Conservation (phyloP, 2,888 invertebrate genomes). For the Villa cingulata region DNA sequence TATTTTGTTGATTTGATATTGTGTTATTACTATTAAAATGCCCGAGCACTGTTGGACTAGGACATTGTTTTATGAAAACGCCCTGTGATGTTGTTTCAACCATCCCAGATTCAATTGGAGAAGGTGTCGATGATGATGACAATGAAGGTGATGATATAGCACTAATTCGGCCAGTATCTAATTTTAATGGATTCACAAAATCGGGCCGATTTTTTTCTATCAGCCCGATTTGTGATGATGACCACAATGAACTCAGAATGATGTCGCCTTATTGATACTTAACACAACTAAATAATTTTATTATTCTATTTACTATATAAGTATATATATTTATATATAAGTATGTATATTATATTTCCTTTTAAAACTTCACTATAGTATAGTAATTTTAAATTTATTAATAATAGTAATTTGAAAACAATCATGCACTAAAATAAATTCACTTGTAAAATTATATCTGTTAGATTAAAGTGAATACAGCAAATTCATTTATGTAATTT, state of each 20-base stretch:
- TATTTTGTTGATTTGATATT: background rate
- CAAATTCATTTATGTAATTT: too few species aligned
- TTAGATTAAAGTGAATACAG: too few species aligned
- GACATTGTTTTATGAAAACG: slow-evolving; percentile 5
- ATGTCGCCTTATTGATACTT: slow-evolving; percentile 23
- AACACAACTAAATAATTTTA: too few species aligned
- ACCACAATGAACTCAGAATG: slow-evolving; percentile 37
- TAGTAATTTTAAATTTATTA: too few species aligned
- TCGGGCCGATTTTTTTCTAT: slow-evolving; percentile 26
- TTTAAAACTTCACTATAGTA: too few species aligned
- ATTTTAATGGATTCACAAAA: slow-evolving; percentile 21
- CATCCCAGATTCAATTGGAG: slow-evolving; percentile 17
- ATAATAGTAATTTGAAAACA: too few species aligned
- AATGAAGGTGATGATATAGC: slow-evolving; percentile 19
- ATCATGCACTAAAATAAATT: too few species aligned
- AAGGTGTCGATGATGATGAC: slow-evolving; percentile 22
- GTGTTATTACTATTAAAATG: background rate
- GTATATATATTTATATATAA: too few species aligned
- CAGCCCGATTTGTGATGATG: slow-evolving; percentile 31
- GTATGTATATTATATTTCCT: too few species aligned
- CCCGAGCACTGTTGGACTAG: slow-evolving; percentile 1
- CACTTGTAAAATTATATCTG: too few species aligned
- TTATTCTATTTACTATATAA: too few species aligned
- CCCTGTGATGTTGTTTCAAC: slow-evolving; percentile 16
- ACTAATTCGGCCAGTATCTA: slow-evolving; percentile 26